Percentiles rank a stretch among this genome's conserved stretches.
Evolutionary conservation across 2,113 vertebrate species (phyloP).

Genomic region (Phylloscopus whistleri): DNA sequence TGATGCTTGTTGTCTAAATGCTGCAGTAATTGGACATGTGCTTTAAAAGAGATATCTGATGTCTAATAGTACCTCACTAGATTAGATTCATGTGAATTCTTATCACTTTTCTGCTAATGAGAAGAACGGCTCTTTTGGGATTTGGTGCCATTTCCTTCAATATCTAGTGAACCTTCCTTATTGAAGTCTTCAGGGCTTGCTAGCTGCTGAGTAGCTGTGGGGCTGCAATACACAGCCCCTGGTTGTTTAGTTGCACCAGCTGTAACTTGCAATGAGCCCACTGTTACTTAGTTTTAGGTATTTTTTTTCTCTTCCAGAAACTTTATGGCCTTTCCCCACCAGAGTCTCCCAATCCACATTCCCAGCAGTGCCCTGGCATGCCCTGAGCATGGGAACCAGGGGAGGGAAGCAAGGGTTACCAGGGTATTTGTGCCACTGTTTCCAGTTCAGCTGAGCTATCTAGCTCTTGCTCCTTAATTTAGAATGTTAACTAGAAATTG

Average conservation of each 20-base stretch:
- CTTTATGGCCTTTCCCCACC: not conserved
- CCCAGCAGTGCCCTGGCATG: not conserved
- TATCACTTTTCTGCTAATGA: conserved; percentile 6
- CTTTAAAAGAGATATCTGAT: conserved; percentile 23
- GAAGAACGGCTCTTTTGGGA: conserved; percentile 20
- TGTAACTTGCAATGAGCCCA: not conserved
- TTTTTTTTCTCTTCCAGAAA: not conserved
- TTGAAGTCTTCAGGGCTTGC: not conserved
- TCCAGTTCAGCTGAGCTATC: not conserved
- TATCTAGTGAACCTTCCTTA: not conserved
- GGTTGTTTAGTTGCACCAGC: not conserved
- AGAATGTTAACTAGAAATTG: not conserved
- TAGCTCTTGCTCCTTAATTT: not conserved
- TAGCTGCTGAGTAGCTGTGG: not conserved
- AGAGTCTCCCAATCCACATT: not conserved
- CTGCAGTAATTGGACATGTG: conserved; percentile 17
- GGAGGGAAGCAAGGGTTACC: not conserved
- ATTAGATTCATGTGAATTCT: conserved; percentile 17
- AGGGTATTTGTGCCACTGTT: not conserved
- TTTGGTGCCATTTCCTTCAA: not conserved
- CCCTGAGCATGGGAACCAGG: fast-evolving
- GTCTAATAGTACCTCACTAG: not conserved
- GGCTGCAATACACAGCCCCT: not conserved
- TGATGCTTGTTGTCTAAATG: conserved; percentile 32
- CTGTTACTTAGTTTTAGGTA: not conserved